phyloP scores from a whole-genome alignment of 2,113 vertebrate genomes.

The Nematolebias whitei region DNA sequence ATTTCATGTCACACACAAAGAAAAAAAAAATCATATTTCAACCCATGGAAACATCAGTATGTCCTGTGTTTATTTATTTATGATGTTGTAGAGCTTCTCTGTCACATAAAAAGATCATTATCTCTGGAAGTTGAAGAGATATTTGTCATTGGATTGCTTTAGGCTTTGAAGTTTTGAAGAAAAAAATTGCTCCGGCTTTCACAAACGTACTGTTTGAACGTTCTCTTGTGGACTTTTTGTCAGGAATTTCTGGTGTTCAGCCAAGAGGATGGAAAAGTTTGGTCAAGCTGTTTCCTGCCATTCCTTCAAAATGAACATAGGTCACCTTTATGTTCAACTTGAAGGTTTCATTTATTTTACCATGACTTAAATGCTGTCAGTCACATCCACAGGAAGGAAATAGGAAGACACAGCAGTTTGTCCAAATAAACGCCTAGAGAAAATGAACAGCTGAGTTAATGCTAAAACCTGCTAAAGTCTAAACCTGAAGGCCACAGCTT shows the following conservation, averaged over 20 bases:
- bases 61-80: background rate
- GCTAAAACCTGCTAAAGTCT: background rate
- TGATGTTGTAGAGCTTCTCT: background rate
- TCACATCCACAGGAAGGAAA: background rate
- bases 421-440: background rate
- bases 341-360: background rate
- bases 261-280: background rate
- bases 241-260: background rate
- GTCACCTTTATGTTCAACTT: background rate
- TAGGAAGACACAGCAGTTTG: background rate
- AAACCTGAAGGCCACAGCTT: background rate
- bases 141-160: background rate
- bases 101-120: background rate
- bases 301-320: conserved; percentile 20
- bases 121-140: background rate
- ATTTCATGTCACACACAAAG: background rate
- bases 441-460: background rate
- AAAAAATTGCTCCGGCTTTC: no score
- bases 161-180: background rate
- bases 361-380: background rate
- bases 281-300: conserved; percentile 6
- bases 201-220: background rate
- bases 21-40: background rate
- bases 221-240: background rate
- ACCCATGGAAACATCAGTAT: background rate